Evolutionary conservation across 2,113 vertebrate species (phyloP), one percentile per base, ranked within the genome.

Genomic region (Ailuropoda melanoleuca): DNA sequence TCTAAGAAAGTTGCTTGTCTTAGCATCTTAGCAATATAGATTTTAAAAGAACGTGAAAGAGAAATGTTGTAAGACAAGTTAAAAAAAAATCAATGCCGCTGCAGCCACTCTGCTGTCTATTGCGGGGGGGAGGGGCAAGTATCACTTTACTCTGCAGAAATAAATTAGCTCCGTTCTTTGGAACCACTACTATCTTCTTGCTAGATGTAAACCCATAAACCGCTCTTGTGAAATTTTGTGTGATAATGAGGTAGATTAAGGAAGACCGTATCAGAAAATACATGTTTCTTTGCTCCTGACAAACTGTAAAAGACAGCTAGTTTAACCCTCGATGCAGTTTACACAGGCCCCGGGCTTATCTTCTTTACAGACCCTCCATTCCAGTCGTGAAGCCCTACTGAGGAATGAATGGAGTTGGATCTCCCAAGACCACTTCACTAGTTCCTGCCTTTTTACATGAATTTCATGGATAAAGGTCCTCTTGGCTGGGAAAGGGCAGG

Each of bases 21-120:
- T 97, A 93, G 95, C 91, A 96, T 93, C 91, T 95, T 96, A 82
- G 97, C 70, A 94, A 91, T 94, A 97, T 82, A 93, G 95, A 97
- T 83, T 94, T 88, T 64, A 96, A 95, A 97, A 94, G 92, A 88
- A 97, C 58, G 23, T 70, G 77, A 95, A 94, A 62, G 89, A 84
- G 50, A 72, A 84, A 91, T 81, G 77, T 81, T 97, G 83, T 74
- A 89, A 96, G 86, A 87, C 86, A 87, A 94, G 64, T 94, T 92
- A 34, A 48, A 14, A 88, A 97, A 95, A 98, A 93, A 91, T 92
- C 92, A 93, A 68, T 93, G 83, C 55, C 93, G 39, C 64, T 34
- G 18, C 60, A 95, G 96, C 14, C 64, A 18, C 34, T 97, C 80
- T 74, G 68, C 48, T 72, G 62, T 94, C 6, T 5, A 29, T 66